These are phyloP conservation scores for Euleptes europaea DNA, from an alignment of 2,113 vertebrate genomes.

Conservation along the genomic window DNA sequence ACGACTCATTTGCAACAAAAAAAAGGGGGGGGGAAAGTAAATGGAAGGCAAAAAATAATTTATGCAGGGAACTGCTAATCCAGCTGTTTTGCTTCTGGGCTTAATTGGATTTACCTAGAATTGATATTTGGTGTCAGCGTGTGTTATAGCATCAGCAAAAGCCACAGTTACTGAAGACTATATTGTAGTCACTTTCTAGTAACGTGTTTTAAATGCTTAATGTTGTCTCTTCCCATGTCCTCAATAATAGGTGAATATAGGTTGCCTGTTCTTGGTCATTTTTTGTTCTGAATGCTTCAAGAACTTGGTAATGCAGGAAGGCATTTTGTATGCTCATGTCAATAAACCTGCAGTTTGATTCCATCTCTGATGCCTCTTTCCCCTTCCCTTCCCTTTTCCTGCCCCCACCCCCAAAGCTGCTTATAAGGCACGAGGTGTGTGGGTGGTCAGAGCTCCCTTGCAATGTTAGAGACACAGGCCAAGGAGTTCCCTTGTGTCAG, in stretches of 20 bases:
- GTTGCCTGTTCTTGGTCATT: constrained; percentile 39
- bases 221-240: not conserved
- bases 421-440: too few species aligned
- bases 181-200: constrained; percentile 63
- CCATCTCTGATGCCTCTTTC: not conserved
- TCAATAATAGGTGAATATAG: not conserved
- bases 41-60: constrained; percentile 71
- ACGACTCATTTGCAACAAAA: constrained; percentile 71
- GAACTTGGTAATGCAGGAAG: constrained; percentile 24
- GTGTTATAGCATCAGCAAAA: constrained; percentile 63
- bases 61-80: constrained; percentile 71
- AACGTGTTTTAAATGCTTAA: constrained; percentile 29
- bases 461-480: not conserved
- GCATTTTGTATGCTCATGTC: constrained; percentile 11
- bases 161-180: constrained; percentile 47
- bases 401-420: not conserved
- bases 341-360: not conserved
- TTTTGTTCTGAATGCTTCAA: constrained; percentile 27
- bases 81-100: constrained; percentile 75
- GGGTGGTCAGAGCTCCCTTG: not conserved
- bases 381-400: too few species aligned
- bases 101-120: constrained; percentile 76
- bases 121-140: constrained; percentile 72
- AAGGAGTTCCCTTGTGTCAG: not conserved
- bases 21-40: constrained; percentile 60